These are phyloP conservation scores for Pelosia muscerda DNA, from an alignment of 2,888 invertebrate genomes.

Conservation along the genomic window DNA sequence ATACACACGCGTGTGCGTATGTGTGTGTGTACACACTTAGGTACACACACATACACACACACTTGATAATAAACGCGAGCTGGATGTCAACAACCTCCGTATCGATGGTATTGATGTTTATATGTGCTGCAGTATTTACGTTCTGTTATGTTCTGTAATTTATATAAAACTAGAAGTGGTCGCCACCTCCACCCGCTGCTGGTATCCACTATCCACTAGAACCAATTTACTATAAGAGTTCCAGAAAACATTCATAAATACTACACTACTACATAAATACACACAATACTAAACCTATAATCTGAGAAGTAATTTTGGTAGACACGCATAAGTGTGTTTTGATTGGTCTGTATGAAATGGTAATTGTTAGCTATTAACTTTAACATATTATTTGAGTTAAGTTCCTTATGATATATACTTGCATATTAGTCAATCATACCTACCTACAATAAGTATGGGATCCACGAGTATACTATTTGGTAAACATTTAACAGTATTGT, in stretches of 20 bases:
- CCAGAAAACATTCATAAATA: not conserved
- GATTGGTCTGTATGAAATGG: not conserved
- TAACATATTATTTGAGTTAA: not conserved
- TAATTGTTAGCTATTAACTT: conserved; percentile 4
- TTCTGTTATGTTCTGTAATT: not conserved
- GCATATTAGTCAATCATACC: not conserved
- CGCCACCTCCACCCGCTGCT: not conserved
- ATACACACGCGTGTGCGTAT: no score
- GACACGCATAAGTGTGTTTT: not conserved
- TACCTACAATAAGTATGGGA: no score
- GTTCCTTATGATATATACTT: not conserved
- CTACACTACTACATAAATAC: not conserved
- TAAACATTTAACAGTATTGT: no score
- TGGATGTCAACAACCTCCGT: not conserved
- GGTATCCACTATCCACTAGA: not conserved
- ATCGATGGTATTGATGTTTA: not conserved
- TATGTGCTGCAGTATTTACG: not conserved
- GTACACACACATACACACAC: no score
- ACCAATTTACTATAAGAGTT: not conserved
- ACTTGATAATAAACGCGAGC: not conserved
- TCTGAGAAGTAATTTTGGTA: not conserved
- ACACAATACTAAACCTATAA: not conserved
- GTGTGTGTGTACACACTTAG: no score
- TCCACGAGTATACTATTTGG: no score
- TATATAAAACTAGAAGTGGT: not conserved